Conservation (phyloP, 2,113 vertebrate genomes). For the Pitta sordida region DNA sequence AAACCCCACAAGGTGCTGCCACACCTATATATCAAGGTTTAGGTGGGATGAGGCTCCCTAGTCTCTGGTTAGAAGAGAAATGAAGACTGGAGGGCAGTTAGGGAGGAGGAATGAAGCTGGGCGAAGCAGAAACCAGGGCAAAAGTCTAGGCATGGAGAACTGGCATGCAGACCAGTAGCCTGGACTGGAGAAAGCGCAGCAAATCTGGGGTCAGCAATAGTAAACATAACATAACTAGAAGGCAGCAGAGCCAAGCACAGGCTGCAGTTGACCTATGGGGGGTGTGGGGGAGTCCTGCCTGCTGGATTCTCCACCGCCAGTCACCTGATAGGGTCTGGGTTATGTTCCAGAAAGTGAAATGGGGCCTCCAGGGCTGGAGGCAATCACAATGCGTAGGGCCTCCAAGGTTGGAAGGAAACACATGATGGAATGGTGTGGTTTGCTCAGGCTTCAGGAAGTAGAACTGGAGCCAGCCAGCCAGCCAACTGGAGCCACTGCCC, state of each 20-base stretch:
- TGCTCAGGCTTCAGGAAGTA: neutral
- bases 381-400: neutral
- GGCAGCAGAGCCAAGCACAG: neutral
- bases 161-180: accelerated
- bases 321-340: neutral
- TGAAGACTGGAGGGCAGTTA: neutral
- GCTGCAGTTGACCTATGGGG: neutral
- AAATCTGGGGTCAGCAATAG: neutral
- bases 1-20: constrained; percentile 21
- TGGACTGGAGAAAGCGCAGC: neutral
- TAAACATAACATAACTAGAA: neutral
- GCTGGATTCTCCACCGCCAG: neutral
- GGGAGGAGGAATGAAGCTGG: neutral
- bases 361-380: neutral
- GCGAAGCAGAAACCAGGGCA: neutral
- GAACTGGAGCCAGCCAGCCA: neutral
- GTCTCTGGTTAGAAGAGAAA: constrained; percentile 14
- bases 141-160: neutral
- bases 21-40: constrained; percentile 17
- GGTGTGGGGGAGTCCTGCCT: neutral
- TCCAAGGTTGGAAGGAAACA: neutral
- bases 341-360: neutral
- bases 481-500: neutral
- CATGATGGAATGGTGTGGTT: accelerated
- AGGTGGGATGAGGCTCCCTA: neutral